Conservation (phyloP, 2,888 invertebrate species). For the Hedychridium roseum region DNA sequence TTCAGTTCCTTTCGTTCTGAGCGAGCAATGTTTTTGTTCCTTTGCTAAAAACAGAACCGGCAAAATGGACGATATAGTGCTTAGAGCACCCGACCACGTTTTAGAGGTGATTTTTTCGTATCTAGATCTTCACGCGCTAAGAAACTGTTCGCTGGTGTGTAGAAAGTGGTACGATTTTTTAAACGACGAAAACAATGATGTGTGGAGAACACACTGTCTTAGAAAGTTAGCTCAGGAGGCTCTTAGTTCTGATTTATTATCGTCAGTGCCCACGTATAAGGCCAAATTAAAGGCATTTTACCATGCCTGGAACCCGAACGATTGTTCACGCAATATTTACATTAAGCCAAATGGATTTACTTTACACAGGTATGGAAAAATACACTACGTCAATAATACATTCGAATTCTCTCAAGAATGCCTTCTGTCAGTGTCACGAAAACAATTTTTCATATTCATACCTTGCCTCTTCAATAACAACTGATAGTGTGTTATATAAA, state of each 20-base stretch:
- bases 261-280: constrained; percentile 89
- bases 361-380: constrained; percentile 85
- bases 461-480: too few species aligned
- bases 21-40: constrained; percentile 8
- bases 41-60: constrained; percentile 29
- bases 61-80: constrained; percentile 71
- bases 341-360: constrained; percentile 98
- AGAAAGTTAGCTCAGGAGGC: constrained; percentile 86
- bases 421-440: too few species aligned
- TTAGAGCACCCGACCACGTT: constrained; percentile 79
- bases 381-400: too few species aligned
- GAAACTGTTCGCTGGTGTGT: constrained; percentile 91
- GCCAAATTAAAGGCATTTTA: constrained; percentile 92
- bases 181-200: constrained; percentile 89
- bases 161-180: constrained; percentile 91
- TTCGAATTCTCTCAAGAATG: too few species aligned
- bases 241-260: constrained; percentile 89
- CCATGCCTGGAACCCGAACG: constrained; percentile 97
- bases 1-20: constrained; percentile 1
- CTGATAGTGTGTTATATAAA: too few species aligned
- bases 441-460: too few species aligned
- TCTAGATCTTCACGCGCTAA: constrained; percentile 84
- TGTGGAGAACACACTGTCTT: constrained; percentile 92
- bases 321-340: constrained; percentile 96
- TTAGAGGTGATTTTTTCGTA: constrained; percentile 92